These are phyloP conservation scores for Lerema accius DNA, from an alignment of 1,140 invertebrate species.

Conservation along the genomic window DNA sequence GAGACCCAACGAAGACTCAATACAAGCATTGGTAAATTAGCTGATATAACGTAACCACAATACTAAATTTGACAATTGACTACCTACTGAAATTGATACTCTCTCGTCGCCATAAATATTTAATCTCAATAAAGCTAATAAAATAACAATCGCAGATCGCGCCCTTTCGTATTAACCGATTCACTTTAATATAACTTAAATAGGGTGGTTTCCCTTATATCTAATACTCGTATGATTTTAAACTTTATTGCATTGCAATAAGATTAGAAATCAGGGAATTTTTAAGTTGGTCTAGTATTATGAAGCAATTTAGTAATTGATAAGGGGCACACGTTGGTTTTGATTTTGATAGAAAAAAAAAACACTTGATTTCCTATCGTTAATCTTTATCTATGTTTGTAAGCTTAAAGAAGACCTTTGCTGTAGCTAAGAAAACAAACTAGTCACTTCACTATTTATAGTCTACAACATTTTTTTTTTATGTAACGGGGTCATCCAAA, in stretches of 20 bases:
- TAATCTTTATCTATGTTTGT: too few species aligned
- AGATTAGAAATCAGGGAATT: too few species aligned
- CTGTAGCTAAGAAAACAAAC: too few species aligned
- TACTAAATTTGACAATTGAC: too few species aligned
- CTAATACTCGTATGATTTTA: conserved; percentile 28
- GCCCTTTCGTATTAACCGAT: conserved; percentile 67
- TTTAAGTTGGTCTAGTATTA: conserved; percentile 49
- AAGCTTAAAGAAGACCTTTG: too few species aligned
- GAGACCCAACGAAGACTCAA: too few species aligned
- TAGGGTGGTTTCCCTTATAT: conserved; percentile 29
- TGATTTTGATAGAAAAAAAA: not conserved
- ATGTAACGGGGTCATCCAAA: too few species aligned
- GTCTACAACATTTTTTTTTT: too few species aligned
- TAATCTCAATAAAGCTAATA: conserved; percentile 71
- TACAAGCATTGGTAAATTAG: too few species aligned
- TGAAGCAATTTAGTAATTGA: conserved; percentile 73
- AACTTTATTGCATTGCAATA: conserved; percentile 34
- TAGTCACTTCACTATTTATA: too few species aligned
- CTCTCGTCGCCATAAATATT: conserved; percentile 48
- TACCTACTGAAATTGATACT: conserved; percentile 4
- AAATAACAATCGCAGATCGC: conserved; percentile 69
- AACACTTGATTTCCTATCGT: too few species aligned
- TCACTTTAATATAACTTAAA: conserved; percentile 46
- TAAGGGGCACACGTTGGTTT: conserved; percentile 10
- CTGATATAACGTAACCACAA: too few species aligned